phyloP scores from a whole-genome alignment of 2,113 vertebrate species.

The Sturnus vulgaris region DNA sequence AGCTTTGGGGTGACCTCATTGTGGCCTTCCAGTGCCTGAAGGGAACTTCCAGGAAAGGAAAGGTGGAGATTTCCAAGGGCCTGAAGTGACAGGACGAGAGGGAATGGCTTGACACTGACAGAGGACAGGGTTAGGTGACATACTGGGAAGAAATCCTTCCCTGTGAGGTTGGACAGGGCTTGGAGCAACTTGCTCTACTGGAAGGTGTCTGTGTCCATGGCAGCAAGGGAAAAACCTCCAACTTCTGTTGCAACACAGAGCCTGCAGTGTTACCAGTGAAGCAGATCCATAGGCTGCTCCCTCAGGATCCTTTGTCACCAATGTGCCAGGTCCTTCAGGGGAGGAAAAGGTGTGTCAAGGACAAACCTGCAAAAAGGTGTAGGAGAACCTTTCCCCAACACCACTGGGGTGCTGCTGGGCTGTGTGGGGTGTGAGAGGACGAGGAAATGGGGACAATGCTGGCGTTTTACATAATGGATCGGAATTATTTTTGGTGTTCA shows the following conservation, averaged over 20 bases:
- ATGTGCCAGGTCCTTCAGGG: not conserved
- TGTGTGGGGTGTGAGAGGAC: not conserved
- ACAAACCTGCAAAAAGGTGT: not conserved
- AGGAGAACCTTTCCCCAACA: not conserved
- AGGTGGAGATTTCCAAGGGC: not conserved
- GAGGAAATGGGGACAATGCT: not conserved
- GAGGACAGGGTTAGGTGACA: not conserved
- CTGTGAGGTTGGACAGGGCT: not conserved
- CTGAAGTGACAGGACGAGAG: not conserved
- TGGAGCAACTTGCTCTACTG: not conserved
- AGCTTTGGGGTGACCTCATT: not conserved
- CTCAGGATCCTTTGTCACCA: not conserved
- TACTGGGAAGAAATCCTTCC: not conserved
- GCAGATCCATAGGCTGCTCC: not conserved
- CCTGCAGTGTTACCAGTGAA: not conserved
- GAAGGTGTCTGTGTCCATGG: not conserved
- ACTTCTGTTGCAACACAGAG: fast-evolving
- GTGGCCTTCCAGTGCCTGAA: not conserved
- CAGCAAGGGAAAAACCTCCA: not conserved
- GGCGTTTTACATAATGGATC: too few relatives aligned
- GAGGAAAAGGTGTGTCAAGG: not conserved
- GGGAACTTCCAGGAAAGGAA: not conserved
- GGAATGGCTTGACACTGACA: not conserved
- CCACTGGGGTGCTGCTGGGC: not conserved
- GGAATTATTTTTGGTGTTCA: not conserved